A percentile compares a stretch with the other conserved stretches of the same genome.
Evolutionary conservation across 2,888 invertebrate genomes (phyloP).

Genomic region (Callosobruchus maculatus): DNA sequence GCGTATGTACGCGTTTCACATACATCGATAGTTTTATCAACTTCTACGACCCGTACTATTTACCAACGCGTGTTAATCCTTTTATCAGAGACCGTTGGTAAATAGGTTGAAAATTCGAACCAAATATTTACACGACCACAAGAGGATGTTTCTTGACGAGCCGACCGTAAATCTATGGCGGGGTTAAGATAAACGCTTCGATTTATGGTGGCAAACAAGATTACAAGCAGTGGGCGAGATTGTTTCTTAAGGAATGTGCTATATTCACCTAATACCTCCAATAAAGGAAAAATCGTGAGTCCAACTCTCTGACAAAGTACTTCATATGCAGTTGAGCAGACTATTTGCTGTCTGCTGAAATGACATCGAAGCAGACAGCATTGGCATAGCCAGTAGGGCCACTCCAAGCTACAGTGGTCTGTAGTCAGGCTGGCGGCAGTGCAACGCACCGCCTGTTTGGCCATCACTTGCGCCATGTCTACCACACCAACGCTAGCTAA

Average conservation of each 20-base stretch:
- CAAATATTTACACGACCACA: not conserved
- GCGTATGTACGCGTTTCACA: not conserved
- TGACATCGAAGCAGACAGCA: too few species aligned
- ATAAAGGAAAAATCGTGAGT: too few species aligned
- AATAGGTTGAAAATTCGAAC: not conserved
- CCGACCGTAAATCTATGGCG: not conserved
- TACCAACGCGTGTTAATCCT: not conserved
- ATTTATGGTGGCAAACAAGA: not conserved
- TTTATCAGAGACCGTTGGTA: not conserved
- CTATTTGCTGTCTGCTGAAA: too few species aligned
- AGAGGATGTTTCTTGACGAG: not conserved
- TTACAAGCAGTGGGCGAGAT: not conserved
- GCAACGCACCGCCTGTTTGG: too few species aligned
- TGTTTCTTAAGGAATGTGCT: not conserved
- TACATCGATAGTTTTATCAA: not conserved
- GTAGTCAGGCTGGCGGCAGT: too few species aligned
- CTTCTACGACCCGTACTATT: not conserved
- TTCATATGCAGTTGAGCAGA: not conserved
- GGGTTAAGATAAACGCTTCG: not conserved
- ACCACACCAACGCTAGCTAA: too few species aligned
- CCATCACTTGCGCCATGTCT: too few species aligned
- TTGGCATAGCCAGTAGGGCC: too few species aligned
- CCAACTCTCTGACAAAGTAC: not conserved
- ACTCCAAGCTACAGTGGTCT: too few species aligned
- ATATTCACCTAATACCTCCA: not conserved